Evolutionary conservation across 53 echinoderm and acorn worm genomes (phyloP).

Genomic region (Echinarachnius parma): DNA sequence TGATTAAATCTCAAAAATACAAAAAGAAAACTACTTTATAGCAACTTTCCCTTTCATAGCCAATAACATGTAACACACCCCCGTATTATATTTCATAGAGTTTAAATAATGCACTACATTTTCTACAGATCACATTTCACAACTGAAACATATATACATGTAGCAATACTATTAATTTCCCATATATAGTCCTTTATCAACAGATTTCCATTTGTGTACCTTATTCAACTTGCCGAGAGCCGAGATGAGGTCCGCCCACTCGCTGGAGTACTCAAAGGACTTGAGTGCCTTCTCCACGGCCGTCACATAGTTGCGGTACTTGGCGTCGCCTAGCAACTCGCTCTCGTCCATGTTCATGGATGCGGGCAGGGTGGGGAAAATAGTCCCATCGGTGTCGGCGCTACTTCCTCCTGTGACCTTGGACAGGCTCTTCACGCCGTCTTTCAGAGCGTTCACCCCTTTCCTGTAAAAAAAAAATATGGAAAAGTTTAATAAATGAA

Average conservation of each 20-base stretch:
- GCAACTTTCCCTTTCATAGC: too few species aligned
- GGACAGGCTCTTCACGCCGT: conserved; percentile 35
- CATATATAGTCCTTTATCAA: too few species aligned
- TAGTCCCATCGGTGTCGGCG: conserved; percentile 6
- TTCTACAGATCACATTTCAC: too few species aligned
- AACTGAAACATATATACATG: too few species aligned
- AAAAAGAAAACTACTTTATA: too few species aligned
- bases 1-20: too few species aligned
- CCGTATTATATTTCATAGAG: too few species aligned
- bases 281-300: conserved; percentile 94
- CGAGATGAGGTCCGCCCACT: conserved; percentile 98
- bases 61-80: too few species aligned
- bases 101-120: too few species aligned
- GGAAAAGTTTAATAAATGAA: too few species aligned
- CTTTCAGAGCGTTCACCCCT: conserved; percentile 28
- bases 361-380: conserved; percentile 7
- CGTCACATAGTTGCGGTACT: conserved; percentile 79
- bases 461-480: conserved; percentile 28
- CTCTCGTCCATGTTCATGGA: conserved; percentile 92
- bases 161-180: too few species aligned
- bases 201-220: conserved; percentile 58
- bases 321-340: conserved; percentile 78
- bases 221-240: conserved; percentile 93
- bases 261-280: conserved; percentile 98
- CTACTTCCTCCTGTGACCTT: not conserved